phyloP scores from a whole-genome alignment of 30 jellyfish, hydroid and myxozoan species.

The Aurelia aurita region DNA sequence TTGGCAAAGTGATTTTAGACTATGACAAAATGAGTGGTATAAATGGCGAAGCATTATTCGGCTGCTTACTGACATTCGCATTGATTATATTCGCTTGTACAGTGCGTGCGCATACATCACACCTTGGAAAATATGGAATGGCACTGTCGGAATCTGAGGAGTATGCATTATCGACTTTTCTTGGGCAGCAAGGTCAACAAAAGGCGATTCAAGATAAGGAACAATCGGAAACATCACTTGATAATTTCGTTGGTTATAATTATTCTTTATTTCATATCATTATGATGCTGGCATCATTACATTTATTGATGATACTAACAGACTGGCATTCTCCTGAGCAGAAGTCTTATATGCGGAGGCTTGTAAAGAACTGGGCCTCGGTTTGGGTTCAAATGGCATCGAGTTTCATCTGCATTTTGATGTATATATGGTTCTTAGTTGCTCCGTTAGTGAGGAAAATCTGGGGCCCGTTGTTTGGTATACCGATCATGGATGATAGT shows the following conservation, averaged over 20 bases:
- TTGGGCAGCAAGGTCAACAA: conserved; percentile 56
- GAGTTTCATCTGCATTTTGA: conserved; percentile 84
- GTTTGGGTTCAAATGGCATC: conserved; percentile 99
- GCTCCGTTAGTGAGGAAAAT: conserved; percentile 81
- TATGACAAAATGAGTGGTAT: conserved; percentile 93
- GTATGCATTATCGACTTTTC: conserved; percentile 72
- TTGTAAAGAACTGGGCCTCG: conserved; percentile 98
- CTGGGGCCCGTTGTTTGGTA: conserved; percentile 98
- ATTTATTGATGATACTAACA: conserved; percentile 87
- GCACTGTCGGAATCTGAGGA: conserved; percentile 98
- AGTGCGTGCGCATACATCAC: conserved; percentile 97
- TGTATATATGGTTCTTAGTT: conserved; percentile 93
- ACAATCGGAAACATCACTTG: conserved; percentile 60
- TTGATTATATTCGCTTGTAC: conserved; percentile 91
- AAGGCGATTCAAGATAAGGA: conserved; percentile 46
- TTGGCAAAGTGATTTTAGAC: conserved; percentile 91
- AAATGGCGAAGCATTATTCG: conserved; percentile 92
- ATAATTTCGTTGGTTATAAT: conserved; percentile 91
- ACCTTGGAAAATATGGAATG: conserved; percentile 94
- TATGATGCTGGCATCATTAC: conserved; percentile 83
- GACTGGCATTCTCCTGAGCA: conserved; percentile 99
- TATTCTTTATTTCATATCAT: conserved; percentile 91
- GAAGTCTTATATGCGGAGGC: conserved; percentile 74
- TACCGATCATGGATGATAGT: conserved; percentile 26
- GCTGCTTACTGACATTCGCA: conserved; percentile 88